Evolutionary conservation across 2,888 invertebrate genomes (phyloP).

Genomic region (Dryobota labecula): DNA sequence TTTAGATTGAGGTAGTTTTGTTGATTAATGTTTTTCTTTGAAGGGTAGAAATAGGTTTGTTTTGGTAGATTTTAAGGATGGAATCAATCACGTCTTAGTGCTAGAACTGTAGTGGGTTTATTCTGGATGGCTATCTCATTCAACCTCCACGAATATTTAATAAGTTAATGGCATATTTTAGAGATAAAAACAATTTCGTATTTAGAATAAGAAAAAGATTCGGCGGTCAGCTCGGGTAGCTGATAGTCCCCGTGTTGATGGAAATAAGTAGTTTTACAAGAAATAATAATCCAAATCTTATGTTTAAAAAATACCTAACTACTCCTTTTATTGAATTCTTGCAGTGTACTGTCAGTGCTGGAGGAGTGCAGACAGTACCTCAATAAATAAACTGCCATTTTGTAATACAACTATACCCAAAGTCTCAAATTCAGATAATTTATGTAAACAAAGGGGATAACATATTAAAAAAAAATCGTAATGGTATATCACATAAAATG

Average conservation of each 20-base stretch:
- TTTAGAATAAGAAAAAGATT: not conserved
- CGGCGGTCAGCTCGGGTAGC: not conserved
- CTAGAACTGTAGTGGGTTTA: not conserved
- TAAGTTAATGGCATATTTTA: not conserved
- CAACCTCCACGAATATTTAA: not conserved
- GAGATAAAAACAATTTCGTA: too few species aligned
- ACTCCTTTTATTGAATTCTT: not conserved
- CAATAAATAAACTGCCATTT: too few species aligned
- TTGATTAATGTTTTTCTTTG: constrained; percentile 42
- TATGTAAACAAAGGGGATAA: too few species aligned
- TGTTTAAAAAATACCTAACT: not conserved
- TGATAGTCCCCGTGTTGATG: not conserved
- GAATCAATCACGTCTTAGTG: constrained; percentile 7
- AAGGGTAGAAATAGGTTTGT: constrained; percentile 12
- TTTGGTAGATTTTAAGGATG: not conserved
- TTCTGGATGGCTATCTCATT: not conserved
- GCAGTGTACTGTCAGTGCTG: too few species aligned
- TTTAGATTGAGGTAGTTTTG: constrained; percentile 26
- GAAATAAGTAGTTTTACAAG: too few species aligned
- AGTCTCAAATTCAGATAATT: too few species aligned
- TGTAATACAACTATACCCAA: too few species aligned
- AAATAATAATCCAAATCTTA: not conserved
- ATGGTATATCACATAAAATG: too few species aligned
- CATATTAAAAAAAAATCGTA: too few species aligned
- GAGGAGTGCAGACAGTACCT: too few species aligned